A percentile compares a stretch with the other conserved stretches of the same genome.
These are phyloP conservation scores for Lethrus apterus DNA, from an alignment of 1,140 invertebrate species.

Conservation along the genomic window DNA sequence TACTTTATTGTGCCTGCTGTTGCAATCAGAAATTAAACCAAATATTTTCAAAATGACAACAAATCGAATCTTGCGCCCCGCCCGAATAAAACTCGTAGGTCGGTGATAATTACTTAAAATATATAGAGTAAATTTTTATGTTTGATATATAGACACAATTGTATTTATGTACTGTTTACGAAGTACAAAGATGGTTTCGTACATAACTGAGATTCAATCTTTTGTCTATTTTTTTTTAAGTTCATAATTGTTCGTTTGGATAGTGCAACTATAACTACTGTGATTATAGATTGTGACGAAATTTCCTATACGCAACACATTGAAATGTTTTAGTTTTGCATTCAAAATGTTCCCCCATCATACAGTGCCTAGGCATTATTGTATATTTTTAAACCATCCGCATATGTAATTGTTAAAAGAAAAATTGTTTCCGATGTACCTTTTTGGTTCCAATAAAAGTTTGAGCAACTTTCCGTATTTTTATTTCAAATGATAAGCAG, in stretches of 20 bases:
- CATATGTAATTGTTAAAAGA: no score
- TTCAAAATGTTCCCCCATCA: slow-evolving; percentile 24
- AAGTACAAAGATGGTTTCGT: slow-evolving; percentile 32
- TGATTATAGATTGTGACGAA: slow-evolving; percentile 37
- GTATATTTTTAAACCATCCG: slow-evolving; percentile 37
- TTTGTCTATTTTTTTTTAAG: slow-evolving; percentile 14
- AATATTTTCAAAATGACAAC: slow-evolving; percentile 23
- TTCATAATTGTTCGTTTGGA: slow-evolving; percentile 17
- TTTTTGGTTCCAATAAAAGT: slow-evolving; percentile 31
- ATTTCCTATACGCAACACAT: slow-evolving; percentile 27
- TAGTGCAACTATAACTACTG: slow-evolving; percentile 33
- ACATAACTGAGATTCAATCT: slow-evolving; percentile 19
- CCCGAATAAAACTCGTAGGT: slow-evolving; percentile 12
- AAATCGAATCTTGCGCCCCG: slow-evolving; percentile 21
- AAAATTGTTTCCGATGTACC: slow-evolving; percentile 27
- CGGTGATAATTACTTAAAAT: slow-evolving; percentile 15
- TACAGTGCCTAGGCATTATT: slow-evolving; percentile 38
- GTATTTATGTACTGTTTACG: slow-evolving; percentile 19
- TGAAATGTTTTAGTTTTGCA: slow-evolving; percentile 26
- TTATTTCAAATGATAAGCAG: no score
- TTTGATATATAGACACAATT: slow-evolving; percentile 11
- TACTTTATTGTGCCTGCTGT: slow-evolving; percentile 38
- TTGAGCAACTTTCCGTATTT: slow-evolving; percentile 2
- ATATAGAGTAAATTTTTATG: slow-evolving; percentile 9
- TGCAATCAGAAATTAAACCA: slow-evolving; percentile 29